Evolutionary conservation across 2,888 invertebrate species (phyloP).

Genomic region (Drosophila fulvimacula): DNA sequence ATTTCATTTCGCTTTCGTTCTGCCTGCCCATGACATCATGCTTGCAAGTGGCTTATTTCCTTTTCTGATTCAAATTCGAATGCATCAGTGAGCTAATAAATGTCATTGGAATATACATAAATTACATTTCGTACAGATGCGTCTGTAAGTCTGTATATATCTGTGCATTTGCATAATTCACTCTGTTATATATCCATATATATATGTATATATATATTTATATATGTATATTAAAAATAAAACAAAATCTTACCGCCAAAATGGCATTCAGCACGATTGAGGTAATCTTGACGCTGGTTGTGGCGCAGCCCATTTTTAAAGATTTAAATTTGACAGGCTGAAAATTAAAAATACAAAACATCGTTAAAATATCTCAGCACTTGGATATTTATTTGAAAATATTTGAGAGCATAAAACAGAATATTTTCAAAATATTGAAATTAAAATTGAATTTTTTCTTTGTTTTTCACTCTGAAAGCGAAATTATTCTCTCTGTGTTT

Average conservation of each 20-base stretch:
- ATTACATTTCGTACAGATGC: constrained; percentile 6
- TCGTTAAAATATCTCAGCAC: constrained; percentile 6
- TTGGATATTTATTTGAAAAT: neutral
- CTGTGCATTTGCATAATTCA: constrained; percentile 15
- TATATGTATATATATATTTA: neutral
- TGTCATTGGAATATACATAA: constrained; percentile 31
- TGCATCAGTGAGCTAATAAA: constrained; percentile 40
- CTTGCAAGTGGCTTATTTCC: constrained; percentile 37
- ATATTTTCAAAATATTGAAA: neutral
- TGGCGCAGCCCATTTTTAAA: constrained; percentile 80
- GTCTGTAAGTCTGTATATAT: neutral
- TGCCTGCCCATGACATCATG: constrained; percentile 49
- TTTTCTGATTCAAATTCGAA: constrained; percentile 23
- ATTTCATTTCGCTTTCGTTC: constrained; percentile 26
- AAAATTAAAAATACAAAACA: constrained; percentile 11
- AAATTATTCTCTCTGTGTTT: constrained; percentile 18
- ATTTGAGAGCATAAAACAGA: neutral
- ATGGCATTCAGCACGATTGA: constrained; percentile 76
- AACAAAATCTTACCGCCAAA: constrained; percentile 78
- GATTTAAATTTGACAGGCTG: constrained; percentile 24
- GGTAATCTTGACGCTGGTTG: constrained; percentile 77
- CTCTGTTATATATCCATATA: constrained; percentile 5
- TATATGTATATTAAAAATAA: neutral
- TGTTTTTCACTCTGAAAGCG: constrained; percentile 25
- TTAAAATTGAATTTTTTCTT: neutral